phyloP scores from a whole-genome alignment of 2,113 vertebrate genomes.

The Sinosuthora webbiana region DNA sequence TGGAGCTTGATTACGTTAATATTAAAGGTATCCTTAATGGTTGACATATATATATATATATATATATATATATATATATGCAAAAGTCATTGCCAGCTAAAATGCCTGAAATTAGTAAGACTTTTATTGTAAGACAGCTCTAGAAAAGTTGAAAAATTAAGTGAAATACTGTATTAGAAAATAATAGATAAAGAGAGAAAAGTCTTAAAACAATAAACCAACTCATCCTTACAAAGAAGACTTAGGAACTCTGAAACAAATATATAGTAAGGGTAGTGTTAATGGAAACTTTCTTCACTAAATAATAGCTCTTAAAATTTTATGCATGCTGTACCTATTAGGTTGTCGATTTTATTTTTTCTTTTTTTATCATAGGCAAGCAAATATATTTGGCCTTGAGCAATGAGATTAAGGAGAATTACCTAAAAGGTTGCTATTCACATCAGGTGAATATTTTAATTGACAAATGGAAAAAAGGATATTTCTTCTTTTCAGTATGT shows the following conservation, averaged over 20 bases:
- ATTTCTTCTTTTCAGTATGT: background rate
- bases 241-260: background rate
- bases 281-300: background rate
- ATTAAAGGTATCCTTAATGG: slow-evolving; percentile 51
- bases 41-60: background rate
- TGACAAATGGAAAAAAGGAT: slow-evolving; percentile 1
- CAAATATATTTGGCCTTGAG: background rate
- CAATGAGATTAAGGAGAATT: background rate
- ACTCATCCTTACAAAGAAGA: background rate
- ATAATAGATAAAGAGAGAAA: background rate
- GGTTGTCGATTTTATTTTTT: background rate
- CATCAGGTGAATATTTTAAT: background rate
- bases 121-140: background rate
- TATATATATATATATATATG: background rate
- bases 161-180: background rate
- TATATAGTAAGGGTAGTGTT: background rate
- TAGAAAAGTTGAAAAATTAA: background rate
- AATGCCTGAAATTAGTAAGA: slow-evolving; percentile 28
- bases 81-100: slow-evolving; percentile 32
- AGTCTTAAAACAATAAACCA: background rate
- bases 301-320: background rate
- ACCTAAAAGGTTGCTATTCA: background rate
- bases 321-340: background rate
- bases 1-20: slow-evolving; percentile 51
- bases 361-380: background rate